Percentiles rank a stretch among this genome's conserved stretches.
Conservation (phyloP, 2,888 invertebrate genomes). For the Cryptocheilus praepositus region DNA sequence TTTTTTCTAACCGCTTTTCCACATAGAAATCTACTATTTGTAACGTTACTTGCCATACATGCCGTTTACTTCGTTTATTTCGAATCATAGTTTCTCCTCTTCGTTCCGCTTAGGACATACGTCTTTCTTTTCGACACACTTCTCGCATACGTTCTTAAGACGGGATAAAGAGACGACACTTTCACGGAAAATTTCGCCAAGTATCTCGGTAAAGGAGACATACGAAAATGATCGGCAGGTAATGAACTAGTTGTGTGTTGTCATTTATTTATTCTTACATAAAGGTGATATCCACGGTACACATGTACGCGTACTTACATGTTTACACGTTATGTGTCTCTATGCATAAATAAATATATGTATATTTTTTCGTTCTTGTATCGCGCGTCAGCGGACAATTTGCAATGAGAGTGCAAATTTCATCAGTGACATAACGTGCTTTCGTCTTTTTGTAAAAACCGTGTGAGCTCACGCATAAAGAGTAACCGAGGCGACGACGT, state of each 20-base stretch:
- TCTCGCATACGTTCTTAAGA: constrained; percentile 19
- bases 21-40: constrained; percentile 41
- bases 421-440: constrained; percentile 24
- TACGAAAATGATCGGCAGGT: not conserved
- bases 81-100: constrained; percentile 24
- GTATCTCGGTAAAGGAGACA: constrained; percentile 15
- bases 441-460: constrained; percentile 36
- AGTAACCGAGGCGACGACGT: constrained; percentile 15
- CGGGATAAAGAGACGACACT: constrained; percentile 11
- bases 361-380: too few relatives aligned
- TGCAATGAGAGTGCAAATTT: constrained; percentile 12
- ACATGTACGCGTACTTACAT: constrained; percentile 28
- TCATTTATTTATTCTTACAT: constrained; percentile 24
- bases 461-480: constrained; percentile 4
- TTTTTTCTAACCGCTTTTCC: constrained; percentile 46
- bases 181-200: constrained; percentile 14
- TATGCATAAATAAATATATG: constrained; percentile 20
- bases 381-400: too few relatives aligned
- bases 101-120: constrained; percentile 16
- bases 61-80: constrained; percentile 32
- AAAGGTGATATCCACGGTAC: constrained; percentile 6
- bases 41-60: constrained; percentile 51
- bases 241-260: constrained; percentile 12
- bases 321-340: constrained; percentile 34
- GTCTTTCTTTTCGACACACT: constrained; percentile 25